Evolutionary conservation across 1,140 invertebrate species (phyloP), one percentile per base, ranked within the genome.

Genomic region (Gonioctena quinquepunctata): DNA sequence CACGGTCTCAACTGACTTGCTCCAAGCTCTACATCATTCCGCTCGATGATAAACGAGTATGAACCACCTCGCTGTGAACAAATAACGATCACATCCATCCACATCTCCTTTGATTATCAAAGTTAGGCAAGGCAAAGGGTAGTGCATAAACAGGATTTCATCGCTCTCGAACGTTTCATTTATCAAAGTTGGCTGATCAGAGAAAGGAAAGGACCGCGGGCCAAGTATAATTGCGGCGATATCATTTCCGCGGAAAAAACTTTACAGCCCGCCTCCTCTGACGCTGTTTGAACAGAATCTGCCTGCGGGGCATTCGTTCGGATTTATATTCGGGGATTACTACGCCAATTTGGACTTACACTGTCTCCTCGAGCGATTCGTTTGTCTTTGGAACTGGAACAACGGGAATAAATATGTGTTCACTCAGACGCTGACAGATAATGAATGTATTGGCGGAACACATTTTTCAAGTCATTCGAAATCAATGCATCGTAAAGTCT

Each of bases 111-210:
- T 59, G 56, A 59, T 25, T 59, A 26, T 59, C 56, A 22, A 26
- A 59, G 16, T 25, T 26, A 22, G 18, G 26, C 25, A 60, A 26
- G 16, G 61, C 61, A 63, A 63, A 63, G 61, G 61, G 28, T 13
- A 23, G 42, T 63, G 48, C 61, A 63, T 63, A 63, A 63, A 63
- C 28, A 63, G 61, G 33, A 48, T 63, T 63, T 23, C 60, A 33
- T 49, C 28, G 42, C 33, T 63, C 19, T 21, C 28, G 19, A 48
- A 49, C 28, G 22, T 63, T 59, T 48, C 61, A 63, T 63, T 63
- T 63, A 63, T 63, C 61, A 63, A 63, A 63, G 61, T 63, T 49
- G 61, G 61, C 19, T 63, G 61, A 63, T 63, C 61, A 63, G 61
- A 63, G 61, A 49, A 50, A 63, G 61, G 61, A 49, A 63, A 49